These are phyloP conservation scores for Bubo blakistoni DNA, from an alignment of 2,113 vertebrate genomes.

Conservation along the genomic window DNA sequence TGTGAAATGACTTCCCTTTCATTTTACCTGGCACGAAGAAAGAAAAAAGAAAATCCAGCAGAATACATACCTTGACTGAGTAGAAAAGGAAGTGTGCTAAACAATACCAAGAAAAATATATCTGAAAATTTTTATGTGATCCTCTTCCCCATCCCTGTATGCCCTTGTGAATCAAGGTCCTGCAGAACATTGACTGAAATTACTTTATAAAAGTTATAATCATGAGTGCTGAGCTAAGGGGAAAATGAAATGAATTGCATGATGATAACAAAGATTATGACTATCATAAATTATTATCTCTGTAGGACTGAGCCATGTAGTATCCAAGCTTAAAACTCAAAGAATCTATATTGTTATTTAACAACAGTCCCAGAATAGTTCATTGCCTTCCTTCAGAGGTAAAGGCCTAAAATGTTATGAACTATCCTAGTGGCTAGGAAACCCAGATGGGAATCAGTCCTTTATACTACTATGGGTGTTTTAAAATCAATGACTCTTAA, in stretches of 20 bases:
- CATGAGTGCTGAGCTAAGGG: slow-evolving; percentile 8
- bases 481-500: neutral
- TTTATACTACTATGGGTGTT: neutral
- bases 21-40: neutral
- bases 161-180: neutral
- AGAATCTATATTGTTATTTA: neutral
- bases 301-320: neutral
- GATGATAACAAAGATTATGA: slow-evolving; percentile 21
- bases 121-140: neutral
- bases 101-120: neutral
- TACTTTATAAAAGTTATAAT: slow-evolving; percentile 18
- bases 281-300: neutral
- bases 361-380: neutral
- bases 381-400: neutral
- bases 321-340: neutral
- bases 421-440: neutral
- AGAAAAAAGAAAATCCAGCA: neutral
- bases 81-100: neutral
- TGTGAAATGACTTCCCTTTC: neutral
- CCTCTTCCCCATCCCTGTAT: neutral
- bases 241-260: neutral
- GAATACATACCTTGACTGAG: neutral
- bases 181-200: slow-evolving; percentile 16
- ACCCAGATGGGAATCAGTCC: neutral
- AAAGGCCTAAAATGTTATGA: neutral